These are phyloP conservation scores for Amphimallon solstitiale DNA, from an alignment of 2,888 invertebrate genomes.

Conservation along the genomic window DNA sequence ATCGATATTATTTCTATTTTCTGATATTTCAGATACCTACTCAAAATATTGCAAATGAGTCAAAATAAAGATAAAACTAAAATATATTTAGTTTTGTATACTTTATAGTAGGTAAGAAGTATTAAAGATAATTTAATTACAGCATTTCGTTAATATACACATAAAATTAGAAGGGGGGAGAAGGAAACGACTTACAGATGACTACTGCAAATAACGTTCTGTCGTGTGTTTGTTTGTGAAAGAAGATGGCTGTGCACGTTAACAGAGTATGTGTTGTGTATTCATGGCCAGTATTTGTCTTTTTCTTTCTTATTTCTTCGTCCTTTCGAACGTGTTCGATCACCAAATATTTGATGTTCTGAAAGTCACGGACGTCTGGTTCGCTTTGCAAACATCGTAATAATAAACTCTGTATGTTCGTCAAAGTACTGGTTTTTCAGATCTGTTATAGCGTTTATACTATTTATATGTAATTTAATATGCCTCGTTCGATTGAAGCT, in stretches of 20 bases:
- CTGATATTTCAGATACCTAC: too few species aligned
- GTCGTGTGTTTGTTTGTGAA: conserved; percentile 7
- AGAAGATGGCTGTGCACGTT: conserved; percentile 1
- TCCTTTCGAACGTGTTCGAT: conserved; percentile 41
- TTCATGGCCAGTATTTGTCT: conserved; percentile 15
- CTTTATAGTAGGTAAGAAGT: too few species aligned
- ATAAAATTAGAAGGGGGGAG: background rate
- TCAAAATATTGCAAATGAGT: too few species aligned
- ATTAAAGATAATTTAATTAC: background rate
- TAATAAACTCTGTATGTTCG: conserved; percentile 14
- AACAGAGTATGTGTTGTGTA: conserved; percentile 12
- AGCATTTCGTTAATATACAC: background rate
- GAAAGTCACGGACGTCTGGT: conserved; percentile 56
- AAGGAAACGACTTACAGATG: conserved; percentile 1
- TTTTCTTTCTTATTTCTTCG: conserved; percentile 17
- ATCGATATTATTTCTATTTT: too few species aligned
- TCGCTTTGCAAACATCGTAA: conserved; percentile 52
- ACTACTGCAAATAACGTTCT: conserved; percentile 18
- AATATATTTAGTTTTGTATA: too few species aligned
- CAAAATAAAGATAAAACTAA: too few species aligned
- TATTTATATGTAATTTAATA: background rate
- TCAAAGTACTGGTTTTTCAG: background rate
- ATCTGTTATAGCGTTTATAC: background rate
- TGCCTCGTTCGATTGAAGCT: background rate
- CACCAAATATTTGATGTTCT: conserved; percentile 57